phyloP scores from a whole-genome alignment of 2,888 invertebrate species.

The Rhingia rostrata region DNA sequence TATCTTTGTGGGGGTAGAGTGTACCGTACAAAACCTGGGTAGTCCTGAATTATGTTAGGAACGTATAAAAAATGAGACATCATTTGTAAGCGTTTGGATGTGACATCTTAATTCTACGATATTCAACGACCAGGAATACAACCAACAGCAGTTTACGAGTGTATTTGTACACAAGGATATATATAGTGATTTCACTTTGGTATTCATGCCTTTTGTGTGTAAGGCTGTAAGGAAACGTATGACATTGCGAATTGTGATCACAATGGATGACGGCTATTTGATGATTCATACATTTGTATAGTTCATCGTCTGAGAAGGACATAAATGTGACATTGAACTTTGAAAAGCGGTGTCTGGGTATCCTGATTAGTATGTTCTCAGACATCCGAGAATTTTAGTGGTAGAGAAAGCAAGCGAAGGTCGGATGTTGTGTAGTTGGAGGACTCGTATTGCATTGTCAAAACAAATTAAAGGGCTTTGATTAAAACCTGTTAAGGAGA shows the following conservation, averaged over 20 bases:
- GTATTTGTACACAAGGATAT: too few species aligned
- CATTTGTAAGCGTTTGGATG: constrained; percentile 22
- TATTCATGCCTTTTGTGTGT: not conserved
- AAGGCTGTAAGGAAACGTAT: not conserved
- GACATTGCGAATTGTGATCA: constrained; percentile 8
- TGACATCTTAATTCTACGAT: constrained; percentile 12
- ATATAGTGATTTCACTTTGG: not conserved
- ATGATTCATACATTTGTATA: not conserved
- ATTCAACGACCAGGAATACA: constrained; percentile 7
- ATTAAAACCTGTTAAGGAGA: too few species aligned
- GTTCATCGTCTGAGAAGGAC: constrained; percentile 11
- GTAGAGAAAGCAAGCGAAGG: too few species aligned
- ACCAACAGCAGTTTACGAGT: not conserved
- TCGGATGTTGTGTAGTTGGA: too few species aligned
- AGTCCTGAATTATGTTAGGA: too few species aligned
- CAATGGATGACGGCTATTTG: not conserved
- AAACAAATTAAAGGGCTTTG: too few species aligned
- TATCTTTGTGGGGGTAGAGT: not conserved
- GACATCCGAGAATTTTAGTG: too few species aligned
- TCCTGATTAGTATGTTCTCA: too few species aligned
- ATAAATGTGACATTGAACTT: constrained; percentile 31
- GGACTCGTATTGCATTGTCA: too few species aligned
- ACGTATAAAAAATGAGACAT: constrained; percentile 20
- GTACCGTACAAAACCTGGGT: not conserved
- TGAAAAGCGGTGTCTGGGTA: too few species aligned